phyloP scores from a whole-genome alignment of 1,140 invertebrate species.

The Sinonovacula constricta region DNA sequence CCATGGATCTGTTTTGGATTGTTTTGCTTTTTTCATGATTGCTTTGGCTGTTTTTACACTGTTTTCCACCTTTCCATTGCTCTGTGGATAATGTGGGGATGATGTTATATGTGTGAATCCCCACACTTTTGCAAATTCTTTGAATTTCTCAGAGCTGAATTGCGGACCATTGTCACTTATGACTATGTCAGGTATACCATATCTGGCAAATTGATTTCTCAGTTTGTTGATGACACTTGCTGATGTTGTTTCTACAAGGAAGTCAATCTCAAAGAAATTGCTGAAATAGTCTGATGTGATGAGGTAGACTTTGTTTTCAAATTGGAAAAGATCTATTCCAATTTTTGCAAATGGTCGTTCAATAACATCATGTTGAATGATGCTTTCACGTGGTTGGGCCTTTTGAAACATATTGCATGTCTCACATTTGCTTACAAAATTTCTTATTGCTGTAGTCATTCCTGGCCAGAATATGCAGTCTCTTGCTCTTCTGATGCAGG shows the following conservation, averaged over 20 bases:
- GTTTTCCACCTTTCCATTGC: slow-evolving; percentile 60
- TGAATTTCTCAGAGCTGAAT: slow-evolving; percentile 50
- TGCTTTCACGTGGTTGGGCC: slow-evolving; percentile 41
- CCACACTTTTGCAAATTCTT: slow-evolving; percentile 42
- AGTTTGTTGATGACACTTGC: slow-evolving; percentile 52
- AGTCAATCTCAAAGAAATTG: slow-evolving; percentile 55
- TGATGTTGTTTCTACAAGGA: slow-evolving; percentile 33
- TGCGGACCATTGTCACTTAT: slow-evolving; percentile 55
- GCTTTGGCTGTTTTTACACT: slow-evolving; percentile 57
- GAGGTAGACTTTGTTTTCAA: slow-evolving; percentile 54
- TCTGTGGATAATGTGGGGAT: slow-evolving; percentile 47
- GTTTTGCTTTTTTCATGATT: slow-evolving; percentile 54
- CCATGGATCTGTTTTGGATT: slow-evolving; percentile 46
- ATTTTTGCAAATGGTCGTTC: slow-evolving; percentile 64
- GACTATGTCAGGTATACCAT: slow-evolving; percentile 48
- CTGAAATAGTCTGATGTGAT: slow-evolving; percentile 53
- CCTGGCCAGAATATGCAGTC: slow-evolving; percentile 63
- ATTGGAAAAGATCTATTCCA: slow-evolving; percentile 58
- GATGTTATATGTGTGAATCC: slow-evolving; percentile 47
- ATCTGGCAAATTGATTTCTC: slow-evolving; percentile 55
- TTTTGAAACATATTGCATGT: slow-evolving; percentile 55
- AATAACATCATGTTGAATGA: slow-evolving; percentile 54
- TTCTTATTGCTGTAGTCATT: slow-evolving; percentile 56
- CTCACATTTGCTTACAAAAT: slow-evolving; percentile 55
- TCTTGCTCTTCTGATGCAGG: slow-evolving; percentile 58